A percentile compares a stretch with the other conserved stretches of the same genome.
These are phyloP conservation scores for Serinus canaria DNA, from an alignment of 2,113 vertebrate species.

Conservation along the genomic window DNA sequence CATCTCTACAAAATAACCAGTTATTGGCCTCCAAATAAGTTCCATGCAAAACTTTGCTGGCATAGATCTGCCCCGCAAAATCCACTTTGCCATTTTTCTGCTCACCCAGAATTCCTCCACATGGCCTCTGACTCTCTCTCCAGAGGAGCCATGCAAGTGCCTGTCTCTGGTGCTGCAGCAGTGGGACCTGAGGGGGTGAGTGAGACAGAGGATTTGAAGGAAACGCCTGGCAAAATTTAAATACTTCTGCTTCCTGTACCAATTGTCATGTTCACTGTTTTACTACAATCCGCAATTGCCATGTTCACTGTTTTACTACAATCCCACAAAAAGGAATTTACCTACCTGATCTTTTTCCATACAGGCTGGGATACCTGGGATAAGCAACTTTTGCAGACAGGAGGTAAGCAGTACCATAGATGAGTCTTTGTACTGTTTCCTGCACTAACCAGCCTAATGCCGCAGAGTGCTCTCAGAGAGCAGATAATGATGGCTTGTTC, in stretches of 20 bases:
- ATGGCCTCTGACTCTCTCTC: slow-evolving; percentile 90
- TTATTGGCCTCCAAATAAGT: not conserved
- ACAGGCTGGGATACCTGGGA: not conserved
- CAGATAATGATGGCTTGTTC: fast-evolving
- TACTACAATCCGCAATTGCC: not conserved
- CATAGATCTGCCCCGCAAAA: not conserved
- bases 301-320: not conserved
- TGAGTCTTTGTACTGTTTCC: not conserved
- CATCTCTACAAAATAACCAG: not conserved
- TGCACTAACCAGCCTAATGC: not conserved
- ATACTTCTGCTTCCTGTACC: not conserved
- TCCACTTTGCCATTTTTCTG: not conserved
- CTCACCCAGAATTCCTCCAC: slow-evolving; percentile 93
- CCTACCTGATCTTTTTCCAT: not conserved
- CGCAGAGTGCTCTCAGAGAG: not conserved
- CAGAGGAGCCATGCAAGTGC: slow-evolving; percentile 91
- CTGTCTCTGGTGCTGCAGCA: slow-evolving; percentile 89
- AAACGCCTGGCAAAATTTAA: not conserved
- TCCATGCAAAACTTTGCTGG: not conserved
- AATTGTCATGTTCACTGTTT: not conserved
- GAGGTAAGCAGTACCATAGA: not conserved
- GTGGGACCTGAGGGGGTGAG: slow-evolving; percentile 60
- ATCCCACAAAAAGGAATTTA: not conserved
- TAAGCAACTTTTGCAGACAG: not conserved
- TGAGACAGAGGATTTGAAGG: not conserved